A percentile compares a stretch with the other conserved stretches of the same genome.
These are phyloP conservation scores for Parnassius smintheus DNA, from an alignment of 2,888 invertebrate species.

Conservation along the genomic window DNA sequence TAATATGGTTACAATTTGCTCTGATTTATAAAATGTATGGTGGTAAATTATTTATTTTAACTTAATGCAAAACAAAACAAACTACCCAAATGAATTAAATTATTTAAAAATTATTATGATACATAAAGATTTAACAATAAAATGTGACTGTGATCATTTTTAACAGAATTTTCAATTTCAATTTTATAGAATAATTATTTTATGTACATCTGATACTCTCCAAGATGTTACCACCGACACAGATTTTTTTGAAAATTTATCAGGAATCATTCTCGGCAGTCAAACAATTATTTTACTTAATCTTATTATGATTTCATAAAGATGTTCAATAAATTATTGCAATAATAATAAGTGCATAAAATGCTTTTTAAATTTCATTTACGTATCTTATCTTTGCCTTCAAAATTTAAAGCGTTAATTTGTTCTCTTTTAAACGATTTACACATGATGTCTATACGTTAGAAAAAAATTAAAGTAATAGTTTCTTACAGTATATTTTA, in stretches of 20 bases:
- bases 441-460: constrained; percentile 6
- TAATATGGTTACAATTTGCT: constrained; percentile 1
- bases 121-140: constrained; percentile 21
- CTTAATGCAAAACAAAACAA: constrained; percentile 2
- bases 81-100: constrained; percentile 5
- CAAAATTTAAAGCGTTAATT: constrained; percentile 21
- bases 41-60: constrained; percentile 5
- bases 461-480: constrained; percentile 3
- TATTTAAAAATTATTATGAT: not conserved
- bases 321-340: too few relatives aligned
- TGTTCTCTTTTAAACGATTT: constrained; percentile 15
- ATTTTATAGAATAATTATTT: too few relatives aligned
- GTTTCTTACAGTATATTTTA: constrained; percentile 43
- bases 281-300: too few relatives aligned
- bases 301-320: not conserved
- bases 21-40: not conserved
- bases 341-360: not conserved
- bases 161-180: not conserved
- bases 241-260: too few relatives aligned
- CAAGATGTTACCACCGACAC: too few relatives aligned
- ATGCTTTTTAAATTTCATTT: constrained; percentile 2
- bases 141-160: constrained; percentile 12
- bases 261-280: too few relatives aligned
- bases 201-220: too few relatives aligned
- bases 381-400: constrained; percentile 14